A percentile compares a stretch with the other conserved stretches of the same genome.
Evolutionary conservation across 2,113 vertebrate genomes (phyloP).

Genomic region (Notechis scutatus): DNA sequence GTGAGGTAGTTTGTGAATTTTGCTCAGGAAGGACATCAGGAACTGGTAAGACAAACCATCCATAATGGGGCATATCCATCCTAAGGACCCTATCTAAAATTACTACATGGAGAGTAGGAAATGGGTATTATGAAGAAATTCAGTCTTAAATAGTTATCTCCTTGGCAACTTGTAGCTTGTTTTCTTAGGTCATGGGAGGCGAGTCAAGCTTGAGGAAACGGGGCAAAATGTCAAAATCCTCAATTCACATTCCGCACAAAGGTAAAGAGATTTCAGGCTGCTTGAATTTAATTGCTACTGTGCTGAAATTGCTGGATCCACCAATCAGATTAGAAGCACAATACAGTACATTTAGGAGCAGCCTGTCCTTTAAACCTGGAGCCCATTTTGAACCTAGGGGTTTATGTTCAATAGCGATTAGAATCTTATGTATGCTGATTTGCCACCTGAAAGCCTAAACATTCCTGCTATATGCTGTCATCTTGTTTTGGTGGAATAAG

Average conservation of each 20-base stretch:
- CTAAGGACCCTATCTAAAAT: background rate
- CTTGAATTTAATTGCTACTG: background rate
- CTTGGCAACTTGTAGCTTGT: background rate
- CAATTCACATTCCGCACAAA: background rate
- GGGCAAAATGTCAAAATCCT: background rate
- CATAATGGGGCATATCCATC: background rate
- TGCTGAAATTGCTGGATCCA: background rate
- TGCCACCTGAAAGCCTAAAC: background rate
- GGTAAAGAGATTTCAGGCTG: background rate
- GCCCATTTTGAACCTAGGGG: background rate
- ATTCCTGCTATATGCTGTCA: background rate
- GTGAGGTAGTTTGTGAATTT: background rate
- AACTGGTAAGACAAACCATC: too few relatives aligned
- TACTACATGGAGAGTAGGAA: background rate
- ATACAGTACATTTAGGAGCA: background rate
- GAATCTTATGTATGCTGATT: background rate
- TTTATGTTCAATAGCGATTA: background rate
- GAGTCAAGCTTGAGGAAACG: background rate
- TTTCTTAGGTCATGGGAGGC: background rate
- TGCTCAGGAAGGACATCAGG: background rate
- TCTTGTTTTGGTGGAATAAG: background rate
- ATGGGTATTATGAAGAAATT: background rate
- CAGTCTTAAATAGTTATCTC: background rate
- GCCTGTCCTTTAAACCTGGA: background rate
- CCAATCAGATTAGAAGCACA: background rate